phyloP scores from a whole-genome alignment of 1,140 invertebrate genomes.

The Tetramorium alpestre region DNA sequence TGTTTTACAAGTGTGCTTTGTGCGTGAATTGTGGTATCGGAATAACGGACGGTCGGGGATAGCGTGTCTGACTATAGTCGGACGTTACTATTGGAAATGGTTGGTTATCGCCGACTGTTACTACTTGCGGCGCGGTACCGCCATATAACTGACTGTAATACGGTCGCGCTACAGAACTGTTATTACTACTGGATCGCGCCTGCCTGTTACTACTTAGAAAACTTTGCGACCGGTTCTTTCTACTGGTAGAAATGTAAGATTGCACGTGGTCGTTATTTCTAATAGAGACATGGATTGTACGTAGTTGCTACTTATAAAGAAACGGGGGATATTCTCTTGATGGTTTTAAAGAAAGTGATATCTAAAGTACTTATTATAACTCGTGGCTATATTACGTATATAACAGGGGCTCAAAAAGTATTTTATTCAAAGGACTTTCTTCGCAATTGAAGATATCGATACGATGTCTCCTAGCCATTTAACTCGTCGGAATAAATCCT shows the following conservation, averaged over 20 bases:
- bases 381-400: background rate
- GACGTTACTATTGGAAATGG: slow-evolving; percentile 1
- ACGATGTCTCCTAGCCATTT: slow-evolving; percentile 2
- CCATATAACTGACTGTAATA: background rate
- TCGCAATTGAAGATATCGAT: slow-evolving; percentile 27
- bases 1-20: background rate
- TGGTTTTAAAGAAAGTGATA: slow-evolving; percentile 10
- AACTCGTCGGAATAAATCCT: slow-evolving; percentile 17
- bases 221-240: slow-evolving; percentile 34
- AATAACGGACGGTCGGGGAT: background rate
- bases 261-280: slow-evolving; percentile 29
- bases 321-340: background rate
- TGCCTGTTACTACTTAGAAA: slow-evolving; percentile 3
- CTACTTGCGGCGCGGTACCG: background rate
- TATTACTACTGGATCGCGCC: background rate
- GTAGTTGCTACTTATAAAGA: slow-evolving; percentile 28
- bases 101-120: background rate
- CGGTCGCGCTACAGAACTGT: slow-evolving; percentile 2
- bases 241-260: slow-evolving; percentile 21
- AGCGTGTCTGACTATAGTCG: background rate
- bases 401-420: slow-evolving; percentile 2
- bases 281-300: slow-evolving; percentile 38
- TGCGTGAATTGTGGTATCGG: background rate
- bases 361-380: slow-evolving; percentile 9
- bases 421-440: background rate